phyloP scores from a whole-genome alignment of 2,888 invertebrate species.

The Halictus quadricinctus region DNA sequence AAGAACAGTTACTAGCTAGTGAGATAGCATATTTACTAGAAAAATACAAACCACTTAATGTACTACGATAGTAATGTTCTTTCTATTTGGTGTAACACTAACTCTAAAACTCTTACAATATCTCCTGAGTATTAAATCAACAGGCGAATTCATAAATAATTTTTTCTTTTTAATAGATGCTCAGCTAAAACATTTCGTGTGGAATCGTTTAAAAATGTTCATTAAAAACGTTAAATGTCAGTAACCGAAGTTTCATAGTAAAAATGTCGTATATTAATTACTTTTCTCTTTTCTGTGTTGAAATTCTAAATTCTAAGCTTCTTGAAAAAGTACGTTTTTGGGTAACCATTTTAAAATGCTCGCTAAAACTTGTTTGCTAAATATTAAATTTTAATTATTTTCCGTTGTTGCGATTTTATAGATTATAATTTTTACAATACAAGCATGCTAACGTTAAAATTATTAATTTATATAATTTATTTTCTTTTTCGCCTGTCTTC shows the following conservation, averaged over 20 bases:
- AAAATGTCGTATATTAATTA: neutral
- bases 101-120: slow-evolving; percentile 44
- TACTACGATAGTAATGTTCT: slow-evolving; percentile 67
- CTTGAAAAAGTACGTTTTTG: neutral
- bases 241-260: neutral
- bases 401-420: neutral
- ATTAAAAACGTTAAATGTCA: neutral
- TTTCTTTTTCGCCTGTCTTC: neutral
- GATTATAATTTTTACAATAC: neutral
- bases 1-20: slow-evolving; percentile 45
- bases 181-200: neutral
- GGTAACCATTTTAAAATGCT: neutral
- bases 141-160: slow-evolving; percentile 24
- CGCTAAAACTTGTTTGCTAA: neutral
- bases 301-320: neutral
- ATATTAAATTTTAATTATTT: neutral
- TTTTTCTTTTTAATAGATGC: neutral
- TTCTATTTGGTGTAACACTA: slow-evolving; percentile 75
- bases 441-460: neutral
- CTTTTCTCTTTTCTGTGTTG: neutral
- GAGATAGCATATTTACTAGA: slow-evolving; percentile 46
- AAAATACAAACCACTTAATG: slow-evolving; percentile 63
- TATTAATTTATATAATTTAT: slow-evolving; percentile 9
- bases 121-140: slow-evolving; percentile 73
- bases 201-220: neutral